Evolutionary conservation across 64 coral and sea anemone species (phyloP), one percentile per base, ranked within the genome.

Genomic region (Stichodactyla helianthus): DNA sequence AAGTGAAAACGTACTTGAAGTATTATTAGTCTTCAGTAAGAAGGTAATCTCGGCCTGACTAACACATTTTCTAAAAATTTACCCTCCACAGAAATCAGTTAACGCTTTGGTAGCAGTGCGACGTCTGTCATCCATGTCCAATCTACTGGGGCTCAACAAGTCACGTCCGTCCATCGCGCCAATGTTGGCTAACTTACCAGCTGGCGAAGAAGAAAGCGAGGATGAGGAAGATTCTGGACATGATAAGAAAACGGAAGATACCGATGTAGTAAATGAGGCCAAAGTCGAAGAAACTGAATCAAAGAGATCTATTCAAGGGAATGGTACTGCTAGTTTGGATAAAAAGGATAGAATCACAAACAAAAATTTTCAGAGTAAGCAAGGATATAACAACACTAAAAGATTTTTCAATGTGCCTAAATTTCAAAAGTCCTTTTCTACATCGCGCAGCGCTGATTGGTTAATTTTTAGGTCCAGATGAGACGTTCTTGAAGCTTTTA

Each of bases 61-160:
- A 44, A 44, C 35, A 6, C 14, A 58, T 58, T 58, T 58, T 58
- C 9, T 57, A 57, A 10, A 14, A 10, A 14, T 57, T 57, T 57
- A 35, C 13, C 0, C 55, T 58, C 14, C 9, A 58, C 0, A 74
- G 94, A 96, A 96, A 93, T 96, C 94, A 27, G 91, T 96, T n/a
- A 96, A 96, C 25, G 94, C 94, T 20, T 31, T 96, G n/a, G 86
- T 90, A 54, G 94, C 94, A 6, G 91, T 96, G 62, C 84, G 94
- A 50, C 88, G 94, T 50, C 84, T 96, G 7, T 90, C 94, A 18
- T 90, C 84, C 4, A 54, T 96, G 27, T 67, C 71, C 25, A 89
- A 84, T n/a, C 31, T 93, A 50, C 86, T 93, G 25, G 88, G 86
- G n/a, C 56, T 90, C 9, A 86, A 54, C 53, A 88, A 88, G 14